Conservation (phyloP, 1,140 invertebrate species). For the Drosophila gunungcola region DNA sequence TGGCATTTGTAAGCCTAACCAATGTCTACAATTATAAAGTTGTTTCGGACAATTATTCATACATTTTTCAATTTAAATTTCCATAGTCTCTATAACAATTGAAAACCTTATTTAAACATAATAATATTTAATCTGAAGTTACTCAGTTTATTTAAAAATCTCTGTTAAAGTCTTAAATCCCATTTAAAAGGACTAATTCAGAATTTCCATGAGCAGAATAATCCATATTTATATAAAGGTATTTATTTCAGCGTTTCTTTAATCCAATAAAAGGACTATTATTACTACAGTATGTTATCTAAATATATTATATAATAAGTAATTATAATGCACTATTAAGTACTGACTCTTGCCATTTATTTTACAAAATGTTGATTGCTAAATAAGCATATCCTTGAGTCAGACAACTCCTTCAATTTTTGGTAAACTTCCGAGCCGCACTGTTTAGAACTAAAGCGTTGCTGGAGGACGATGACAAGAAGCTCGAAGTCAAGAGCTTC, state of each 20-base stretch:
- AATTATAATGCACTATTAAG: too few species aligned
- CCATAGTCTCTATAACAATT: neutral
- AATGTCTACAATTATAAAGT: neutral
- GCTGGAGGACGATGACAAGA: slow-evolving; percentile 32
- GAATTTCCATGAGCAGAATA: too few species aligned
- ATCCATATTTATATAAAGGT: too few species aligned
- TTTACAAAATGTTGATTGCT: neutral
- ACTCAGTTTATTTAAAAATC: too few species aligned
- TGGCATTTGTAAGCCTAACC: neutral
- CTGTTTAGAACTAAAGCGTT: slow-evolving; percentile 9
- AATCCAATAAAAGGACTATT: too few species aligned
- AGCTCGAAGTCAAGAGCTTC: slow-evolving; percentile 45
- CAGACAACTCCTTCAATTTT: neutral
- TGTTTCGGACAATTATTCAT: neutral
- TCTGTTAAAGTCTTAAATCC: too few species aligned
- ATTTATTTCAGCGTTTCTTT: too few species aligned
- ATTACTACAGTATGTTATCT: too few species aligned
- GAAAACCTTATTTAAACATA: neutral
- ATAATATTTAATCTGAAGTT: too few species aligned
- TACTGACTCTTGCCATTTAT: too few species aligned
- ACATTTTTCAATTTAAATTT: neutral
- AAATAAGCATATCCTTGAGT: neutral
- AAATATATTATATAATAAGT: too few species aligned
- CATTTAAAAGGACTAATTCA: too few species aligned
- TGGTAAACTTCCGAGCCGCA: neutral